Evolutionary conservation across 2,797 vertebrate species (phyloP).

Genomic region (Crenichthys baileyi): DNA sequence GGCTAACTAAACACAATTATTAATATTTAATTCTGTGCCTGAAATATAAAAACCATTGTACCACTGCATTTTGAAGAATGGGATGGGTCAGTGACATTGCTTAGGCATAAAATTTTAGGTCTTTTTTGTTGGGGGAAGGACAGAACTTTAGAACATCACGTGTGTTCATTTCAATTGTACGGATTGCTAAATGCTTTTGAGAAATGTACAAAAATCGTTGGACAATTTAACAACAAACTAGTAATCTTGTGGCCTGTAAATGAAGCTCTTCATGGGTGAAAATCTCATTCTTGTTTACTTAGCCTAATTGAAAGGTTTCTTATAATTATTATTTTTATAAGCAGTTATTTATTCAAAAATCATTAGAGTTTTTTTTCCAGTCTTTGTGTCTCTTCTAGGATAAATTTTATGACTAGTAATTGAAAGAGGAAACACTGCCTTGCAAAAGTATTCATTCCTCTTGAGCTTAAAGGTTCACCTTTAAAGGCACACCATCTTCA

Average conservation of each 20-base stretch:
- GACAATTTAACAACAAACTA: no score
- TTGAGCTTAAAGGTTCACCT: not conserved
- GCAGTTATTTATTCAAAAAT: not conserved
- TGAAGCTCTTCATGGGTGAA: not conserved
- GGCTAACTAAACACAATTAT: not conserved
- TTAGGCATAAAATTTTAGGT: not conserved
- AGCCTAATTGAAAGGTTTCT: not conserved
- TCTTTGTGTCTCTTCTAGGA: not conserved
- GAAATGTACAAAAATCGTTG: no score
- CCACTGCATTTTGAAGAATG: not conserved
- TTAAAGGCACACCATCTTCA: not conserved
- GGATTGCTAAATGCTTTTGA: no score
- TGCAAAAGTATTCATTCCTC: not conserved
- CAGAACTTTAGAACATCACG: not conserved
- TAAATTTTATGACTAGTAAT: not conserved
- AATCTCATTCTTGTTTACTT: not conserved
- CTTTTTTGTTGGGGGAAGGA: not conserved
- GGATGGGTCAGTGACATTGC: not conserved
- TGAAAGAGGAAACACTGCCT: not conserved
- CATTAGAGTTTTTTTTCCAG: not conserved
- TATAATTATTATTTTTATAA: not conserved
- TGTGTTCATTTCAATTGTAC: not conserved
- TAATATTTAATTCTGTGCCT: not conserved
- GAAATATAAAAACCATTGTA: not conserved
- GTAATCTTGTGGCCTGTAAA: not conserved